These are phyloP conservation scores for Aphis craccivora DNA, from an alignment of 1,140 invertebrate species.

Conservation along the genomic window DNA sequence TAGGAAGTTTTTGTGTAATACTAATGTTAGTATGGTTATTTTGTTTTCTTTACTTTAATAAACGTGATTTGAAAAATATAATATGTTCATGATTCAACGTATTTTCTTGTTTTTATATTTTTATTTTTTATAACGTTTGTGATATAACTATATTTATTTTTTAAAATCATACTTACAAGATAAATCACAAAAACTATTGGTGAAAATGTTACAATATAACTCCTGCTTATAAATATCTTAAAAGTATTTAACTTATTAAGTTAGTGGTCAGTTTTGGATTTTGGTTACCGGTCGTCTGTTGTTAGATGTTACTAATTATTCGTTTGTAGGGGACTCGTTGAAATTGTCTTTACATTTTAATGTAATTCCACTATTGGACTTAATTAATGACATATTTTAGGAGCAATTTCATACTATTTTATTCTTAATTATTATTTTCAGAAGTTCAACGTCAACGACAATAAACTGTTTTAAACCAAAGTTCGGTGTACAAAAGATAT, in stretches of 20 bases:
- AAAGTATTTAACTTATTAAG: not conserved
- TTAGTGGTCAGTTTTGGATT: not conserved
- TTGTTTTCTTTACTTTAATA: not conserved
- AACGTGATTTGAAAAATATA: not conserved
- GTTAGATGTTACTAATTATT: not conserved
- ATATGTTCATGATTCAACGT: not conserved
- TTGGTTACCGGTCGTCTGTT: not conserved
- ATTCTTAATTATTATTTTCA: not conserved
- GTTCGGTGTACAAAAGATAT: not conserved
- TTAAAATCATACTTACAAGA: not conserved
- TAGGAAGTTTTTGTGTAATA: not conserved
- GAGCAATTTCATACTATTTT: not conserved
- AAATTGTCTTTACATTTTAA: not conserved
- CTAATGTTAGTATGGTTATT: not conserved
- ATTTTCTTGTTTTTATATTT: no score
- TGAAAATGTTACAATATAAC: not conserved
- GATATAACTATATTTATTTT: not conserved
- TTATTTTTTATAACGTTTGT: not conserved
- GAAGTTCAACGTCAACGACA: constrained; percentile 22
- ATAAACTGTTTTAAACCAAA: not conserved
- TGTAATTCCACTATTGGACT: not conserved
- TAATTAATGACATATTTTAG: not conserved
- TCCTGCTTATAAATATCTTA: not conserved
- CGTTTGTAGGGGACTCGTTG: not conserved
- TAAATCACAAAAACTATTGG: not conserved